phyloP scores from a whole-genome alignment of 2,888 invertebrate species.

The Schrankia costaestrigalis region DNA sequence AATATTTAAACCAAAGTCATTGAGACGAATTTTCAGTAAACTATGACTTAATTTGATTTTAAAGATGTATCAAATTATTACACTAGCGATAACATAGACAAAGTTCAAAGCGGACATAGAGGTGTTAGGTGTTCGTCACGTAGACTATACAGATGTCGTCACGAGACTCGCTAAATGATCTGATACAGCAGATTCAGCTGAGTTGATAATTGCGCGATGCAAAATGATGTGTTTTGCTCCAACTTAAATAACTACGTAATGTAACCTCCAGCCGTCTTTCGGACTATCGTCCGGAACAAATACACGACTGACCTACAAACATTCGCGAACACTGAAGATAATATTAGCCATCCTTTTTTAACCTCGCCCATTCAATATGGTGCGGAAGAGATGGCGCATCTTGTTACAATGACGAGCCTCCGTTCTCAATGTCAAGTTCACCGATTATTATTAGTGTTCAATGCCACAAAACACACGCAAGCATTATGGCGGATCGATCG shows the following conservation, averaged over 20 bases:
- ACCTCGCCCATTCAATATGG: conserved; percentile 39
- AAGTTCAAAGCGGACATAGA: conserved; percentile 20
- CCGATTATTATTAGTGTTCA: conserved; percentile 79
- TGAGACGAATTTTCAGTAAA: no score
- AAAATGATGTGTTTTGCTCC: conserved; percentile 45
- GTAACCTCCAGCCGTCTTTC: conserved; percentile 80
- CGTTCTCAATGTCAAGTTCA: conserved; percentile 80
- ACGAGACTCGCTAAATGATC: conserved; percentile 32
- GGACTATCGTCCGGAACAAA: conserved; percentile 78
- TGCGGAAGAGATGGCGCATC: conserved; percentile 63
- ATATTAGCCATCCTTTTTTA: conserved; percentile 60
- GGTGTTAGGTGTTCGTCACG: conserved; percentile 19
- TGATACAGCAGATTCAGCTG: conserved; percentile 28
- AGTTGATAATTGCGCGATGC: conserved; percentile 32
- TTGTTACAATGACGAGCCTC: conserved; percentile 77
- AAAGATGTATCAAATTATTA: no score
- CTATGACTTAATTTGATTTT: no score
- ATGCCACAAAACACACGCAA: conserved; percentile 77
- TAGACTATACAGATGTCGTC: conserved; percentile 19
- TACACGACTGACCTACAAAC: conserved; percentile 79
- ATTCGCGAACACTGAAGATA: conserved; percentile 66
- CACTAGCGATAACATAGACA: no score
- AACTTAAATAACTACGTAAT: conserved; percentile 65
- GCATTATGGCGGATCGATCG: conserved; percentile 54
- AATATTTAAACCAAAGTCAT: no score